Percentiles rank a stretch among this genome's conserved stretches.
These are phyloP conservation scores for Isoperla grammatica DNA, from an alignment of 2,888 invertebrate species.

Conservation along the genomic window DNA sequence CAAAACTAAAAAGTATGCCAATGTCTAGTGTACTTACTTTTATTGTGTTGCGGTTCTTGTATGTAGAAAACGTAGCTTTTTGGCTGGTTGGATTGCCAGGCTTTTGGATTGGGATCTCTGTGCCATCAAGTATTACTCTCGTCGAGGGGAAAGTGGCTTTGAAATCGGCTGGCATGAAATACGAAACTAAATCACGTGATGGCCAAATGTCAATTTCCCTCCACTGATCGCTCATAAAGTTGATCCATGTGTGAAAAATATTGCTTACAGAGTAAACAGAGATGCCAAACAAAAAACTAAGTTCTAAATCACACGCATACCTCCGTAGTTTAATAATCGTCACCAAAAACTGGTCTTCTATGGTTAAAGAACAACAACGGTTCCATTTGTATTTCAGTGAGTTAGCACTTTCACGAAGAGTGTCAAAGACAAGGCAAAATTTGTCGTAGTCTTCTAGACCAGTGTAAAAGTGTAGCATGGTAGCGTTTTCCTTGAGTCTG, in stretches of 20 bases:
- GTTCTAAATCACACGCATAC: slow-evolving; percentile 25
- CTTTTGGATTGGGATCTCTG: slow-evolving; percentile 27
- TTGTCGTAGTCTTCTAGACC: slow-evolving; percentile 25
- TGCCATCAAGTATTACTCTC: slow-evolving; percentile 31
- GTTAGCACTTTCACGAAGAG: slow-evolving; percentile 20
- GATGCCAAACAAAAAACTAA: slow-evolving; percentile 27
- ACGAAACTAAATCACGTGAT: slow-evolving; percentile 26
- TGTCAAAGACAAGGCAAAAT: slow-evolving; percentile 25
- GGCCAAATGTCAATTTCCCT: slow-evolving; percentile 30
- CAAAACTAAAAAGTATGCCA: too few species aligned
- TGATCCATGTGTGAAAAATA: slow-evolving; percentile 31
- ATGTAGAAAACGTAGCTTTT: slow-evolving; percentile 32
- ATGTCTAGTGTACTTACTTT: too few species aligned
- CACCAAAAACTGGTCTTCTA: slow-evolving; percentile 23
- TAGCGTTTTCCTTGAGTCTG: not conserved
- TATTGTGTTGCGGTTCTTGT: slow-evolving; percentile 33
- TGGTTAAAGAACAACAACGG: slow-evolving; percentile 15
- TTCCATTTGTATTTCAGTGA: slow-evolving; percentile 18
- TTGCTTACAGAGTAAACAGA: slow-evolving; percentile 25
- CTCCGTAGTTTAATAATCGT: slow-evolving; percentile 29
- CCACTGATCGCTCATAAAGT: slow-evolving; percentile 29
- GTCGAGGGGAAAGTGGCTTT: slow-evolving; percentile 28
- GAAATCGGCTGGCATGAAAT: slow-evolving; percentile 31
- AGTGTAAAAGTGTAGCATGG: slow-evolving; percentile 24
- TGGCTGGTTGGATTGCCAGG: slow-evolving; percentile 28